Evolutionary conservation across 2,113 vertebrate species (phyloP).

Genomic region (Notiomystis cincta): DNA sequence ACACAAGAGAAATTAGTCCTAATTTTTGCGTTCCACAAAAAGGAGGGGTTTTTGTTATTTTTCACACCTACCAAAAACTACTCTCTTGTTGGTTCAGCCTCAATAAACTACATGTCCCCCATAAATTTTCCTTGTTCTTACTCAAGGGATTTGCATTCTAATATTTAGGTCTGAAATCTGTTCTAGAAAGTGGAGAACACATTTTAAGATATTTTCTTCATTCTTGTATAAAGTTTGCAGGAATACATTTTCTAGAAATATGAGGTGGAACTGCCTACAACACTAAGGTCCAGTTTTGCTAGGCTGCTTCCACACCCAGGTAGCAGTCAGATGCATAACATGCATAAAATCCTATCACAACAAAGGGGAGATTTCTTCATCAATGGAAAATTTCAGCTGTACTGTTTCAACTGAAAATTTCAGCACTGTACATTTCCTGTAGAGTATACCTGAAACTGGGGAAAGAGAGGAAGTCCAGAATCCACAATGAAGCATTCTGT

Average conservation of each 20-base stretch:
- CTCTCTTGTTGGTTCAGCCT: neutral
- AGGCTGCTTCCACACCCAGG: neutral
- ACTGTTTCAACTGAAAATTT: neutral
- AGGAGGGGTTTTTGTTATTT: accelerated
- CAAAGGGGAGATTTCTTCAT: neutral
- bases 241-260: neutral
- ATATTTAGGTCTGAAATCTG: neutral
- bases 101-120: neutral
- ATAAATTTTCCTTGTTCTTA: neutral
- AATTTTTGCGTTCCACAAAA: neutral
- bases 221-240: neutral
- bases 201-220: neutral
- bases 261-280: neutral
- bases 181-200: neutral
- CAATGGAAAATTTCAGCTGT: neutral
- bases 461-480: neutral
- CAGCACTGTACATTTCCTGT: neutral
- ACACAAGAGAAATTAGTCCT: neutral
- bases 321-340: neutral
- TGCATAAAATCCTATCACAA: neutral
- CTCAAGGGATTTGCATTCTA: neutral
- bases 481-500: neutral
- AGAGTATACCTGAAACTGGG: neutral
- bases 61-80: neutral
- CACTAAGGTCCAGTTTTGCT: neutral